These are phyloP conservation scores for Thymelicus sylvestris DNA, from an alignment of 2,888 invertebrate species.

Conservation along the genomic window DNA sequence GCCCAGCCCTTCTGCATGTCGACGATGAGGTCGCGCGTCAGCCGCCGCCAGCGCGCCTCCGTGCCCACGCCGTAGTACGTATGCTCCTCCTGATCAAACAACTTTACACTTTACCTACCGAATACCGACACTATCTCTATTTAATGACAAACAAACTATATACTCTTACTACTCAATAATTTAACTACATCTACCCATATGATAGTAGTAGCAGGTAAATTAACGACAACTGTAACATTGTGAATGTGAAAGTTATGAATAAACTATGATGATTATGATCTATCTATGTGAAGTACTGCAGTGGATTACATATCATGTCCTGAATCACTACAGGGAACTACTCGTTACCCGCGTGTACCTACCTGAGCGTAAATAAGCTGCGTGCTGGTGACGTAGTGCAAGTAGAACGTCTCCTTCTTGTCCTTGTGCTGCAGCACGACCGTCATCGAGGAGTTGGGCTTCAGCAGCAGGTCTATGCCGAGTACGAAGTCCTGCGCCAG, in stretches of 20 bases:
- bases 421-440: conserved; percentile 91
- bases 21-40: conserved; percentile 94
- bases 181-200: no score
- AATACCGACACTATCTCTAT: no score
- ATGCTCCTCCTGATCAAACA: conserved; percentile 85
- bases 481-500: conserved; percentile 88
- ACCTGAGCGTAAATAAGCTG: conserved; percentile 90
- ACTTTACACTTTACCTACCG: no score
- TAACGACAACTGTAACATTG: no score
- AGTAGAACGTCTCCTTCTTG: conserved; percentile 89
- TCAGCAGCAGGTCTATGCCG: conserved; percentile 89
- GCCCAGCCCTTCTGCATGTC: conserved; percentile 96
- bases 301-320: no score
- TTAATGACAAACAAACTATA: no score
- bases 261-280: no score
- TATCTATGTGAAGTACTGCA: no score
- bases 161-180: no score
- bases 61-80: conserved; percentile 94
- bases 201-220: no score
- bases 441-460: conserved; percentile 92
- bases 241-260: no score
- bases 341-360: conserved; percentile 7
- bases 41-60: conserved; percentile 88
- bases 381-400: conserved; percentile 93
- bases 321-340: not conserved